Percentiles rank a stretch among this genome's conserved stretches.
phyloP scores from a whole-genome alignment of 2,797 vertebrate genomes.

The Epinephelus awoara region DNA sequence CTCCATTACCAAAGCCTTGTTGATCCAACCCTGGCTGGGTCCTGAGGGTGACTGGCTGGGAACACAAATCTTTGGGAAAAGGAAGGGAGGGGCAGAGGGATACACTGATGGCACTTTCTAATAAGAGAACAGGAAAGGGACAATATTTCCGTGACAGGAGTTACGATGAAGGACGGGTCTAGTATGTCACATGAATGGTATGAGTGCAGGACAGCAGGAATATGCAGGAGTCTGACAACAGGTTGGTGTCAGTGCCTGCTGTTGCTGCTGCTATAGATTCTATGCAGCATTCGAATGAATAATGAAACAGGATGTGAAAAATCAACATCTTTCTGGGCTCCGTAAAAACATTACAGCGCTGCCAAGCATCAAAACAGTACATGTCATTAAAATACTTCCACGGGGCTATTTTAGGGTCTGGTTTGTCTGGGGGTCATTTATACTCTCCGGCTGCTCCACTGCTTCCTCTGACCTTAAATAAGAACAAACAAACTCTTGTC shows the following conservation, averaged over 20 bases:
- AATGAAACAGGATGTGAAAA: slow-evolving; percentile 38
- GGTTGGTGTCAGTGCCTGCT: background rate
- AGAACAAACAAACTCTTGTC: slow-evolving; percentile 58
- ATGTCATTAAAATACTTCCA: slow-evolving; percentile 62
- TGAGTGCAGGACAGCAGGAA: slow-evolving; percentile 11
- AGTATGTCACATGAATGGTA: slow-evolving; percentile 5
- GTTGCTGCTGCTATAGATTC: background rate
- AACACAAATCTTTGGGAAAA: slow-evolving; percentile 69
- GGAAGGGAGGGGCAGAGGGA: slow-evolving; percentile 59
- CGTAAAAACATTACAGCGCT: slow-evolving; percentile 34
- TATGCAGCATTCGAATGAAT: slow-evolving; percentile 20
- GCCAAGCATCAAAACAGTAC: slow-evolving; percentile 48
- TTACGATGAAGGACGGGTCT: slow-evolving; percentile 34
- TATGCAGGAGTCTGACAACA: slow-evolving; percentile 5
- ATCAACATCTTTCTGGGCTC: slow-evolving; percentile 27
- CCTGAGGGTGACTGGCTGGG: slow-evolving; percentile 71
- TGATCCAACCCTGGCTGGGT: slow-evolving; percentile 77
- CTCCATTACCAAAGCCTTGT: slow-evolving; percentile 79
- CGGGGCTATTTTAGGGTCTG: slow-evolving; percentile 60
- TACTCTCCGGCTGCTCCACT: slow-evolving; percentile 48
- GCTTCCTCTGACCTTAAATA: slow-evolving; percentile 58
- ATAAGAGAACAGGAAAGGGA: slow-evolving; percentile 56
- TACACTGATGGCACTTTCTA: slow-evolving; percentile 62
- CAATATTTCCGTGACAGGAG: slow-evolving; percentile 43
- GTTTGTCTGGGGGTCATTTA: slow-evolving; percentile 59